A percentile compares a stretch with the other conserved stretches of the same genome.
Evolutionary conservation across 2,797 vertebrate genomes (phyloP).

Genomic region (Spinus olivaceus): DNA sequence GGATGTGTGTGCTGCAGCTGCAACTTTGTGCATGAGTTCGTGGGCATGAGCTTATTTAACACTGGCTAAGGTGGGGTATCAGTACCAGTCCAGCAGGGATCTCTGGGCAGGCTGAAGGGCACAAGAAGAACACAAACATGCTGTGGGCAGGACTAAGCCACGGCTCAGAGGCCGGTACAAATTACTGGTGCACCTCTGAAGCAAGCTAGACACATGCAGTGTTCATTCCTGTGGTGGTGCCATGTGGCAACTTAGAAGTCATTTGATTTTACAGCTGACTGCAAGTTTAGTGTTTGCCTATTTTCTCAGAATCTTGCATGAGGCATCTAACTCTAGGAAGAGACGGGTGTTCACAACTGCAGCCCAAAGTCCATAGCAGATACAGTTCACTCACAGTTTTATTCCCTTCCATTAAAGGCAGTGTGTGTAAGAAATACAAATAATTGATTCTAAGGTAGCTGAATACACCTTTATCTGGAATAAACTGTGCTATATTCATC

Average conservation of each 20-base stretch:
- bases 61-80: not conserved
- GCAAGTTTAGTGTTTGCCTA: not conserved
- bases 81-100: not conserved
- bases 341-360: not conserved
- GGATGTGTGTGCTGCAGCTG: not conserved
- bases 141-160: not conserved
- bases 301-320: not conserved
- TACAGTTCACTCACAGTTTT: not conserved
- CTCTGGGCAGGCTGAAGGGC: not conserved
- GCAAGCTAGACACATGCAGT: not conserved
- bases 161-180: not conserved
- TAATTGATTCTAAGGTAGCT: not conserved
- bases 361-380: not conserved
- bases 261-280: not conserved
- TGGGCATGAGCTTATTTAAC: not conserved
- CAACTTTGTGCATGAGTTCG: not conserved
- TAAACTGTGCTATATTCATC: not conserved
- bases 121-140: accelerated
- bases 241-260: not conserved
- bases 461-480: not conserved
- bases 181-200: not conserved
- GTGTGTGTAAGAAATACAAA: not conserved
- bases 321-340: not conserved
- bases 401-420: not conserved
- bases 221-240: not conserved